Evolutionary conservation across 2,113 vertebrate species (phyloP), one percentile per base, ranked within the genome.

Genomic region (Gobiocypris rarus): DNA sequence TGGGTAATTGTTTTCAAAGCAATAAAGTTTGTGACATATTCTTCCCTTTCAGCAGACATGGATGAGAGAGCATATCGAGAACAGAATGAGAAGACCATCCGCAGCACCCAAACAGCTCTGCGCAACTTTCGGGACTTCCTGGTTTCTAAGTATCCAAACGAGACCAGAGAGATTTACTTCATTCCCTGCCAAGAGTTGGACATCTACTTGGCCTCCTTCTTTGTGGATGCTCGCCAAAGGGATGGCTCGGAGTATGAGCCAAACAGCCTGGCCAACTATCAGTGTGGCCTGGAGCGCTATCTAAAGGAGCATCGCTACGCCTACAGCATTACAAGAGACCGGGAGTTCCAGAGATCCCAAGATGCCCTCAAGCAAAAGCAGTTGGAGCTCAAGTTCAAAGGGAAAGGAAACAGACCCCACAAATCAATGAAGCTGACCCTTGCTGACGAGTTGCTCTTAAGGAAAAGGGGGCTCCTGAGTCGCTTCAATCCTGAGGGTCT

Each of bases 381-480:
- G 77, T 93, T 94, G 24, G 94, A 94, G 78, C 92, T 96, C 41
- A 92, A 93, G 63, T 94, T 96, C 90, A 97, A 90, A 93, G 91
- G 93, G n/a, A 96, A 97, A 83, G 96, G 95, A 31, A 96, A 96
- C 77, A 96, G 96, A 86, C 95, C 95, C 0, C 95, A 96, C 89
- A 96, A 96, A 75, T 96, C 95, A 75, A 96, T 96, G 95, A 96
- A 96, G 86, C 95, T 96, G 73, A 96, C 95, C 67, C 95, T 96
- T 85, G 95, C 95, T 0, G 95, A 96, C 17, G 95, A 96, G 75
- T 93, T 96, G 86, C 96, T 96, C 65, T 89, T 96, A 34, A 93
- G 95, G 22, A 96, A 96, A 76, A 92, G 95, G 76, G 95, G 95
- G 1, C 89, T 96, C 11, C 84, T 96, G 15, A 95, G 95, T 87